Evolutionary conservation across 1,140 invertebrate species (phyloP).

Genomic region (Euglossa dilemma): DNA sequence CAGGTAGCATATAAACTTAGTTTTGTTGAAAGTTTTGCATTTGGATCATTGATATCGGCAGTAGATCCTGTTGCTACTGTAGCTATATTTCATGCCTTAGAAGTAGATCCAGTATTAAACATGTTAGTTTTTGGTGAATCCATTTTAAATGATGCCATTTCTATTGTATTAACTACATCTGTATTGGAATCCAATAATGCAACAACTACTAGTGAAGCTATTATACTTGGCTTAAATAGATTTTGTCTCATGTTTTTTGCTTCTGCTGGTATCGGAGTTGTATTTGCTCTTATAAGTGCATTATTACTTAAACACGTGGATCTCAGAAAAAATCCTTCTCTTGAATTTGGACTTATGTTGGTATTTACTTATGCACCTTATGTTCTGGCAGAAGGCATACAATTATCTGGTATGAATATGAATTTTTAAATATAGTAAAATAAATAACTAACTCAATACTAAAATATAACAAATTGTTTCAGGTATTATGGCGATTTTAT

Average conservation of each 20-base stretch:
- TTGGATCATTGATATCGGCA: slow-evolving; percentile 98
- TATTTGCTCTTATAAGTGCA: slow-evolving; percentile 97
- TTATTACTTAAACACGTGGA: slow-evolving; percentile 97
- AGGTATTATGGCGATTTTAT: slow-evolving; percentile 99
- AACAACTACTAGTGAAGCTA: slow-evolving; percentile 88
- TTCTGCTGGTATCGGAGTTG: slow-evolving; percentile 97
- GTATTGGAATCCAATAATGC: slow-evolving; percentile 90
- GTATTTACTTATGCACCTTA: slow-evolving; percentile 99
- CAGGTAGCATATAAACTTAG: slow-evolving; percentile 94
- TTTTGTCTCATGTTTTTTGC: slow-evolving; percentile 99
- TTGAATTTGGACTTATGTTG: slow-evolving; percentile 99
- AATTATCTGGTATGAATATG: slow-evolving; percentile 90
- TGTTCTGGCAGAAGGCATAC: slow-evolving; percentile 97
- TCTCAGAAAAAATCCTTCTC: slow-evolving; percentile 97
- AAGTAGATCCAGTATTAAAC: slow-evolving; percentile 97
- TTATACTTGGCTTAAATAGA: slow-evolving; percentile 94
- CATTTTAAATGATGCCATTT: slow-evolving; percentile 98
- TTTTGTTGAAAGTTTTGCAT: slow-evolving; percentile 98
- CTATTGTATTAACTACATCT: slow-evolving; percentile 97
- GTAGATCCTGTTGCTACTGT: slow-evolving; percentile 99
- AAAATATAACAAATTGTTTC: slow-evolving; percentile 65
- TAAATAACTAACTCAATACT: slow-evolving; percentile 11
- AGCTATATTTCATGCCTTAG: slow-evolving; percentile 98
- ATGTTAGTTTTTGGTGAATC: slow-evolving; percentile 99
- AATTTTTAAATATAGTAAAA: slow-evolving; percentile 6